Evolutionary conservation across 2,113 vertebrate species (phyloP), one percentile per base, ranked within the genome.

Genomic region (Paracanthobrama guichenoti): DNA sequence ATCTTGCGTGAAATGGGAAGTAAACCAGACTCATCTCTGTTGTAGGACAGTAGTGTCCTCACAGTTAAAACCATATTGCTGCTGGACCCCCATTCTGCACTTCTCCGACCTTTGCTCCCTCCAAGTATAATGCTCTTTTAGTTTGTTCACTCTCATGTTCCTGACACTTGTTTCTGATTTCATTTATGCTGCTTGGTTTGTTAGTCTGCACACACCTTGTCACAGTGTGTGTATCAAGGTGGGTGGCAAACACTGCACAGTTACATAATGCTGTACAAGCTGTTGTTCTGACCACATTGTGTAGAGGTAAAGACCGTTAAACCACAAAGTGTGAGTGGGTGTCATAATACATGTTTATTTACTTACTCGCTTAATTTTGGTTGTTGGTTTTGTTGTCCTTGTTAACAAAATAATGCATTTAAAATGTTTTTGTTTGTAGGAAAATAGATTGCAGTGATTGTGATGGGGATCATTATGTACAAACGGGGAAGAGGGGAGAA

Each of bases 201-300:
- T 46, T 14, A 24, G 12, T 24, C 69, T 46, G 24, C 4, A 24
- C 22, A 24, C 39, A 72, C 12, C 42, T 72, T 46, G 22, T 24
- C 39, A 72, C 69, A 46, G 69, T 46, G 22, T 73, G 42, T n/a
- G 20, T 46, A 8, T 73, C 6, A 73, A 46, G 42, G 69, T 73
- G 42, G 69, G 69, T 24, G 69, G 69, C n/a, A 73, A 46, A 46
- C 42, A 72, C 69, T 73, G n/a, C 69, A 18, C 26, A 24, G 69
- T 73, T 73, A 46, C 69, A 73, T 73, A 73, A 73, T 44, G 39
- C 22, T 44, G 39, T 46, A 18, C 2, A 24, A 46, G 12, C 69
- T 73, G 13, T 13, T 46, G n/a, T 73, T 64, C n/a, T 73, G 69
- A 73, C 12, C 42, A 72, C 22, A 13, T 72, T 44, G 69, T 72